Evolutionary conservation across 2,113 vertebrate species (phyloP).

Genomic region (Mustela nigripes): DNA sequence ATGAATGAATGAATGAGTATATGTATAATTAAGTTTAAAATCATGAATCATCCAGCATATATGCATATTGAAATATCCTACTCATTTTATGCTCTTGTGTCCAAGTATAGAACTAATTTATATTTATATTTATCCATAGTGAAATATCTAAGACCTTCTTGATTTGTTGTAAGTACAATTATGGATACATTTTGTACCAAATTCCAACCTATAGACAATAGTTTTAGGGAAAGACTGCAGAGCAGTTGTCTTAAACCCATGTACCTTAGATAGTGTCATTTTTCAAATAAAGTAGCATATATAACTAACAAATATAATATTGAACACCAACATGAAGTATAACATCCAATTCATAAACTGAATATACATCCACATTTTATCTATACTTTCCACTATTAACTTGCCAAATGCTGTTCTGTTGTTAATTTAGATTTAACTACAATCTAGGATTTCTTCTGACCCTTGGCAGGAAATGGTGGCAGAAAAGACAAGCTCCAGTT

Average conservation of each 20-base stretch:
- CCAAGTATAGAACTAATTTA: background rate
- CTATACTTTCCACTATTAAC: background rate
- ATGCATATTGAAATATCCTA: background rate
- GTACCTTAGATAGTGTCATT: background rate
- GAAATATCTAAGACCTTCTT: background rate
- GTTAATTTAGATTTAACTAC: conserved; percentile 49
- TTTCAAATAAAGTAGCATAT: background rate
- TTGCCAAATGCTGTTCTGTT: background rate
- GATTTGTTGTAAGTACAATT: conserved; percentile 10
- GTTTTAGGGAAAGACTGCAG: background rate
- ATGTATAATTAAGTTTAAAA: background rate
- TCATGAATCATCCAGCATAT: background rate
- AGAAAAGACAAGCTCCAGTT: background rate
- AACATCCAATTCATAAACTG: background rate
- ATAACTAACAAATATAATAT: conserved; percentile 9
- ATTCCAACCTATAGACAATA: background rate
- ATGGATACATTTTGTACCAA: background rate
- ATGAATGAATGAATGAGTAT: background rate
- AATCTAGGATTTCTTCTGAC: conserved; percentile 42
- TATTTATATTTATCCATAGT: conserved; percentile 23
- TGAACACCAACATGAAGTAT: background rate
- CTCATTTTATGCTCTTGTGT: background rate
- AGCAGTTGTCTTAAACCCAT: background rate
- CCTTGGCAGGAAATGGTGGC: background rate
- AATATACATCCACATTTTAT: background rate